Base-by-base conservation (phyloP, 2,113 vertebrate genomes). In the Anser brachyrhynchus region DNA sequence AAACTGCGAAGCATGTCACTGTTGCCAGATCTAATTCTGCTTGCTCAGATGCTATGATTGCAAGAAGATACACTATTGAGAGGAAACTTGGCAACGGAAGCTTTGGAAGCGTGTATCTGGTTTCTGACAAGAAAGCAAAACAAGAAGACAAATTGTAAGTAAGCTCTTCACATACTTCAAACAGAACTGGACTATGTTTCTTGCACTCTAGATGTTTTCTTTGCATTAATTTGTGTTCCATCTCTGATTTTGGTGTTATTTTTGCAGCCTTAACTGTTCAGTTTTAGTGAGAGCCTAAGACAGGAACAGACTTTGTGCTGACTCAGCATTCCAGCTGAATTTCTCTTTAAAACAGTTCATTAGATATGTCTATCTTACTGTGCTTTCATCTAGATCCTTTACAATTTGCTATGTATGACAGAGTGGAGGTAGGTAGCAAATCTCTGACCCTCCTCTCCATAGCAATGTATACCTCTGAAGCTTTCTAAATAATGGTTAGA, bases 91-190 rank as follows among this genome's bases (percentile, higher is more conserved):
- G 98, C 86, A 98, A 95, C 33, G 99, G 98, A 13, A 99, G 98
- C 84, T 99, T 99, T 94, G 98, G 98, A 73, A 98, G 97, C 0
- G 98, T 99, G 14, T 99, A 98, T 86, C 97, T 99, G 90, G 98
- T 99, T 77, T 96, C 96, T 94, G 99, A 99, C 84, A 98, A 97
- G 89, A 98, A 98, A 96, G 97, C 98, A 71, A 95, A 96, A 74
- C 96, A 86, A 77, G 98, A 96, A 95, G 98, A 98, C 79, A 83
- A 98, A 87, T 61, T 98, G 98, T 99, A 97, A 99, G 98, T 99
- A 97, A 94, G 79, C 59, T 10, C 39, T 59, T 92, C 17, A 16
- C 5, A 3, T 57, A 19, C 26, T 64, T 77, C 15, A 54, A 61
- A 55, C 58, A 84, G 92, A 91, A 61, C 58, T 35, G 61, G 39